Evolutionary conservation across 2,888 invertebrate genomes (phyloP), one percentile per base, ranked within the genome.

Genomic region (Eilema sororculum): DNA sequence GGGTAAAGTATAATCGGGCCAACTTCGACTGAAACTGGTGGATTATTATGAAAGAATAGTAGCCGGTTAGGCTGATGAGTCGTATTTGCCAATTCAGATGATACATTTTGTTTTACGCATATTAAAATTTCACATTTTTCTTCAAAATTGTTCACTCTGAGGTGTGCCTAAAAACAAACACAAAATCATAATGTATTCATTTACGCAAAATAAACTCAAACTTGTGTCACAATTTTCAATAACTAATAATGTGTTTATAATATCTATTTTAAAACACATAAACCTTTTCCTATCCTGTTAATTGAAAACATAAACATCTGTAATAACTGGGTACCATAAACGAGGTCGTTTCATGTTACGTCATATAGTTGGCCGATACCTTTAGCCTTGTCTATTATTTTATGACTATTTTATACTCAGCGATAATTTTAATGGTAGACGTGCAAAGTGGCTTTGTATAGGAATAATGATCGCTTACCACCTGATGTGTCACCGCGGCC

Each of bases 361-460:
- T 46, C 60, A 68, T 59, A 33, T n/a, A 24, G 24, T 52, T 33
- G 69, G 46, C 25, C 25, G 13, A 69, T 69, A 33, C 64, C 69
- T 69, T 65, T 68, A 64, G n/a, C n/a, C 28, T 52, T 64, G 46
- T 24, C 13, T 56, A 58, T 59, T 69, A 69, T 69, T 69, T 69
- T 57, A 65, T 28, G 69, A 69, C 56, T 12, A 52, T 61, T 61
- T 69, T 63, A 67, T 67, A 46, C 16, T 22, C 24, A 25, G 24
- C 57, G 58, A 69, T 69, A 65, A 67, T 68, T 71, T 61, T 64
- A 60, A 68, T 66, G 25, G 28, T 33, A 60, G 46, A 62, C 63
- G n/a, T 65, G 46, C 56, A 69, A 71, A 73, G 73, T 69, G 56
- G 30, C 59, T 64, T 64, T 57, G 67, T 68, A 37, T 46, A 64